These are phyloP conservation scores for Graphium colonna DNA, from an alignment of 2,888 invertebrate genomes.

Conservation along the genomic window DNA sequence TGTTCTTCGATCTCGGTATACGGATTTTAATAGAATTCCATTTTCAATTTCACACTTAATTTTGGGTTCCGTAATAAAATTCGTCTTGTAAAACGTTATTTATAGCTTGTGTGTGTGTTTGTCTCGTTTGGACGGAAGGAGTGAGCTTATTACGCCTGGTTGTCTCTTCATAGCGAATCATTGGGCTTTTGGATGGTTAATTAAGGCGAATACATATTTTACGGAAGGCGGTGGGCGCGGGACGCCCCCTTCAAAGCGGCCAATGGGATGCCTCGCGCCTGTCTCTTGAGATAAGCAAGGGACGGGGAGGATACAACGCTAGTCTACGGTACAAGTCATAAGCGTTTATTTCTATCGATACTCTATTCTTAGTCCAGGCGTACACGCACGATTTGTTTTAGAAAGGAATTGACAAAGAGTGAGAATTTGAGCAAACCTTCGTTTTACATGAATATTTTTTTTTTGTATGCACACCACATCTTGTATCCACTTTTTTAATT, in stretches of 20 bases:
- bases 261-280: conserved; percentile 53
- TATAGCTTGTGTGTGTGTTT: neutral
- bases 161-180: conserved; percentile 10
- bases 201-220: conserved; percentile 20
- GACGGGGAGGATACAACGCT: conserved; percentile 35
- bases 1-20: neutral
- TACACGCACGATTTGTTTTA: no score
- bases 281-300: conserved; percentile 53
- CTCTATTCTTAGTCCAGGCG: no score
- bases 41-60: conserved; percentile 14
- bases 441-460: no score
- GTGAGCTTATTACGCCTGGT: neutral
- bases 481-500: no score
- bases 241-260: conserved; percentile 66
- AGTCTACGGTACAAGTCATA: conserved; percentile 25
- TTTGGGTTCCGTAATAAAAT: conserved; percentile 1
- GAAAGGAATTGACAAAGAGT: no score
- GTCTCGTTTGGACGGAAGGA: no score
- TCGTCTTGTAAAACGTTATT: conserved; percentile 1
- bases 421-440: no score
- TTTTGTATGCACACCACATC: no score
- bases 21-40: neutral
- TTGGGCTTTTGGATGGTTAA: conserved; percentile 20
- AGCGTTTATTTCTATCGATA: no score
- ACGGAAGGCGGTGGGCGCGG: conserved; percentile 46